A percentile compares a stretch with the other conserved stretches of the same genome.
phyloP scores from a whole-genome alignment of 2,113 vertebrate genomes.

The Daubentonia madagascariensis region DNA sequence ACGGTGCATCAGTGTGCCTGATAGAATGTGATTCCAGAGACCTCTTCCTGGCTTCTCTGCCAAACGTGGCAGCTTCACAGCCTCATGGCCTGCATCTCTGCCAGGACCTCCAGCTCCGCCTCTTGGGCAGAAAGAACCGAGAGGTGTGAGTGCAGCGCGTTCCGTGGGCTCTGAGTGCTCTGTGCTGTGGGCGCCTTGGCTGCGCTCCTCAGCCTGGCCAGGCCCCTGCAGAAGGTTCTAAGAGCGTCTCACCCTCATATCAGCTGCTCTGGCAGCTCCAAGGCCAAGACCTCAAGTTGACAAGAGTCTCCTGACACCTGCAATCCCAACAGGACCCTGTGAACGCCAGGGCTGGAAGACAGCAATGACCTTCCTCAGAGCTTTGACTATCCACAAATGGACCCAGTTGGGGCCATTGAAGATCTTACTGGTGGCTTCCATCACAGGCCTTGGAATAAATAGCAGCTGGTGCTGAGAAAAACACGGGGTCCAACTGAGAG shows the following conservation, averaged over 20 bases:
- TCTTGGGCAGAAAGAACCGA: background rate
- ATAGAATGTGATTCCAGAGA: constrained; percentile 43
- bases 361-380: background rate
- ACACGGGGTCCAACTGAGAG: background rate
- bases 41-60: constrained; percentile 20
- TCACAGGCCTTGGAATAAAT: background rate
- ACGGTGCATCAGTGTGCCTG: background rate
- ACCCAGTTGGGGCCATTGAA: background rate
- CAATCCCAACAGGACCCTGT: background rate
- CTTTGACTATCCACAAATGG: background rate
- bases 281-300: background rate
- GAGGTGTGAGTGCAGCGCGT: background rate
- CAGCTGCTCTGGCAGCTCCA: background rate
- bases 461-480: background rate
- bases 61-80: background rate
- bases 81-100: background rate
- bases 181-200: background rate
- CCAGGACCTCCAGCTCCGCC: background rate
- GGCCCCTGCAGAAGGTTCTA: background rate
- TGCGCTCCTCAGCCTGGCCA: background rate
- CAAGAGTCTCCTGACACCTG: background rate
- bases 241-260: background rate
- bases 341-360: background rate
- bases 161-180: too few relatives aligned
- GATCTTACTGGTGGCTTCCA: background rate